These are phyloP conservation scores for Leptopilina boulardi DNA, from an alignment of 1,140 invertebrate genomes.

Conservation along the genomic window DNA sequence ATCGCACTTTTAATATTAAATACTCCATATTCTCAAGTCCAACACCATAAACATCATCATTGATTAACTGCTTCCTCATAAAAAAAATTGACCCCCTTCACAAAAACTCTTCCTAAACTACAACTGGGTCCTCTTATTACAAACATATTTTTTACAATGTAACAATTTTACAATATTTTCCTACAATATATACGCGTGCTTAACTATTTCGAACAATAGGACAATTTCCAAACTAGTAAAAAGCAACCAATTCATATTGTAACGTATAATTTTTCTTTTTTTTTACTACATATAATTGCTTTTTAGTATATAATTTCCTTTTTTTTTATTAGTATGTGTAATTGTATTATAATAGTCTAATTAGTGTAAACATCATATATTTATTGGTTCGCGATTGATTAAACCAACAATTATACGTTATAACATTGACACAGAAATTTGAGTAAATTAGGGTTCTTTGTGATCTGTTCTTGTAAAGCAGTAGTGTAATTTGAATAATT, in stretches of 20 bases:
- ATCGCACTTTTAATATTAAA: neutral
- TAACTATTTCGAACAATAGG: too few relatives aligned
- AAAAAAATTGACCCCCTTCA: neutral
- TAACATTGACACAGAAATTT: conserved; percentile 1
- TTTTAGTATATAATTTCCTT: too few relatives aligned
- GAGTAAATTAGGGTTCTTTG: neutral
- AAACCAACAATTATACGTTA: neutral
- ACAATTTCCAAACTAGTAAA: too few relatives aligned
- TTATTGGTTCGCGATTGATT: neutral
- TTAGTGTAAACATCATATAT: neutral
- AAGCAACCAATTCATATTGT: too few relatives aligned
- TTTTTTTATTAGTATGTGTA: too few relatives aligned
- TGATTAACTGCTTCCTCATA: conserved; percentile 28
- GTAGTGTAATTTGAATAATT: neutral
- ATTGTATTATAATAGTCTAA: too few relatives aligned
- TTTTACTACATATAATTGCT: too few relatives aligned
- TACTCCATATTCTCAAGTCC: conserved; percentile 1
- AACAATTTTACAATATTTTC: neutral
- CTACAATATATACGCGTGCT: too few relatives aligned
- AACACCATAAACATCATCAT: conserved; percentile 1
- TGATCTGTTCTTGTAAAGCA: neutral
- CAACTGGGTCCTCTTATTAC: neutral
- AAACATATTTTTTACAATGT: neutral
- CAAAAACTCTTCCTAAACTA: conserved; percentile 9
- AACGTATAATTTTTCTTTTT: too few relatives aligned